These are phyloP conservation scores for Parnassius mnemosyne DNA, from an alignment of 2,888 invertebrate species.

Conservation along the genomic window DNA sequence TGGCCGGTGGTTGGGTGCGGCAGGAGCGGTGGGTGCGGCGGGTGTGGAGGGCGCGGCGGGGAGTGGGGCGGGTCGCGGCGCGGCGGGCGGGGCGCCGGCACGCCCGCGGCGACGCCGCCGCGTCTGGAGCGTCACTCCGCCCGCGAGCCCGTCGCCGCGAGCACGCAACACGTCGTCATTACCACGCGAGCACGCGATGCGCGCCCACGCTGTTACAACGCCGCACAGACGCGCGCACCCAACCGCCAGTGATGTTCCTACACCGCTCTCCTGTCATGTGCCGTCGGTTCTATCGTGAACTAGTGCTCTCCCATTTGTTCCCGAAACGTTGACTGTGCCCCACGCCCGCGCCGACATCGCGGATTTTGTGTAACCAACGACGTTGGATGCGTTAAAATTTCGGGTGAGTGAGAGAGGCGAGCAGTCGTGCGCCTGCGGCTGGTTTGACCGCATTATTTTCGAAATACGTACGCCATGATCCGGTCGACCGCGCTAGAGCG, in stretches of 20 bases:
- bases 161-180: conserved; percentile 31
- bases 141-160: conserved; percentile 33
- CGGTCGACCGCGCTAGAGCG: conserved; percentile 72
- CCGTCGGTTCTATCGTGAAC: conserved; percentile 65
- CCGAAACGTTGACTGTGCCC: conserved; percentile 66
- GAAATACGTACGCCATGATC: conserved; percentile 77
- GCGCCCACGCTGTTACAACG: conserved; percentile 38
- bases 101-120: conserved; percentile 55
- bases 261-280: conserved; percentile 66
- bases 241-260: conserved; percentile 49
- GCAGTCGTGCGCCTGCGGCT: conserved; percentile 65
- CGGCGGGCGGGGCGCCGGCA: conserved; percentile 36
- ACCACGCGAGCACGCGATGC: conserved; percentile 17
- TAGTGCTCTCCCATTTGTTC: conserved; percentile 67
- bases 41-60: conserved; percentile 36
- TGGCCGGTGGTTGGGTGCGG: conserved; percentile 31
- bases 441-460: conserved; percentile 80
- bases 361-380: conserved; percentile 64
- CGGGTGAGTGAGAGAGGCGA: conserved; percentile 79
- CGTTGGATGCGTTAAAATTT: conserved; percentile 78
- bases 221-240: conserved; percentile 39
- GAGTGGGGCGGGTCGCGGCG: conserved; percentile 38
- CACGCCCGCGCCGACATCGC: conserved; percentile 50
- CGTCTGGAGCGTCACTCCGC: conserved; percentile 47
- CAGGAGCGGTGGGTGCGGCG: conserved; percentile 33